Evolutionary conservation across 2,888 invertebrate species (phyloP).

Genomic region (Rhagonycha lutea): DNA sequence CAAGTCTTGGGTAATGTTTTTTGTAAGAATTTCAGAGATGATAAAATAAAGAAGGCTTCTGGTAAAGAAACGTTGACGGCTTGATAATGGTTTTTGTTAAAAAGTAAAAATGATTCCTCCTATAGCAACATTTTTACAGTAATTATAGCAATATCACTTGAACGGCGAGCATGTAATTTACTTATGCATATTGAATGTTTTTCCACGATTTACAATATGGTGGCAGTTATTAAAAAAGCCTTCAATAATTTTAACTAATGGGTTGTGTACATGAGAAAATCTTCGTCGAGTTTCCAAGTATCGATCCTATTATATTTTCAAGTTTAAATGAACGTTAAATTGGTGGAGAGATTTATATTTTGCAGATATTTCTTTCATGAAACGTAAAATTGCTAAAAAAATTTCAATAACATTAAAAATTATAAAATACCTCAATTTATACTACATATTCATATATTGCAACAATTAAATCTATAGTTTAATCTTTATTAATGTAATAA

Average conservation of each 20-base stretch:
- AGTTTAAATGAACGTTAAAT: background rate
- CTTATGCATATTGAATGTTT: background rate
- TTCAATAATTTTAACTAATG: background rate
- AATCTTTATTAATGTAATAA: background rate
- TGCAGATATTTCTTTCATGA: background rate
- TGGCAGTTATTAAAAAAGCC: background rate
- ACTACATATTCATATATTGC: too few species aligned
- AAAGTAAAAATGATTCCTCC: background rate
- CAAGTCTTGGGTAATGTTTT: constrained; percentile 22
- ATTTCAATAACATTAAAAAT: background rate
- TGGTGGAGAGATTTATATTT: background rate
- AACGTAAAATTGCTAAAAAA: background rate
- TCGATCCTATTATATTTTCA: background rate
- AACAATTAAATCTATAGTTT: background rate
- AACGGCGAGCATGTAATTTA: background rate
- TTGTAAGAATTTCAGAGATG: constrained; percentile 27
- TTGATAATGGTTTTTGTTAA: constrained; percentile 9
- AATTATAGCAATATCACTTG: background rate
- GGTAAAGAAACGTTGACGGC: constrained; percentile 15
- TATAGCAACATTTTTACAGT: background rate
- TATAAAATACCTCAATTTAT: background rate
- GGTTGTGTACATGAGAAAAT: background rate
- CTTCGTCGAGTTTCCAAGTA: background rate
- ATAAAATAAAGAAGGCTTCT: constrained; percentile 23
- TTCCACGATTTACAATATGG: background rate